These are phyloP conservation scores for Bothrops alternatus DNA, from an alignment of 2,797 vertebrate genomes.

Conservation along the genomic window DNA sequence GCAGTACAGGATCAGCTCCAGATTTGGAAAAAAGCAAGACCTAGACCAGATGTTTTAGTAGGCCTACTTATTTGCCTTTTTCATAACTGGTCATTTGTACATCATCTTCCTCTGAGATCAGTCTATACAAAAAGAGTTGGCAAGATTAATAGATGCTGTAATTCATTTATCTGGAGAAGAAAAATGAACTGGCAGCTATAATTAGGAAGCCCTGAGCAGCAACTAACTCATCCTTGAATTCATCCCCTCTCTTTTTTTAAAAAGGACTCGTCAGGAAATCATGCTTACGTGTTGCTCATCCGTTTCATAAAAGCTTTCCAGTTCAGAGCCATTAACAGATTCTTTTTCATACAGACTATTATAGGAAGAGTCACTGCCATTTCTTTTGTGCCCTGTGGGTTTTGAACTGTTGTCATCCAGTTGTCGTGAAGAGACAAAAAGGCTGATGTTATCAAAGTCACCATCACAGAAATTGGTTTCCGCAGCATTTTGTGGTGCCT, in stretches of 20 bases:
- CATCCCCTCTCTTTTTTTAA: conserved; percentile 14
- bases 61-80: not conserved
- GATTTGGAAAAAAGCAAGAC: not conserved
- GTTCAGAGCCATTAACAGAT: conserved; percentile 56
- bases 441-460: conserved; percentile 92
- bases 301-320: conserved; percentile 59
- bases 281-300: conserved; percentile 83
- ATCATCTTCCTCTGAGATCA: not conserved
- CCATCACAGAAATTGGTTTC: conserved; percentile 73
- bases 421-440: conserved; percentile 82
- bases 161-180: not conserved
- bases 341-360: conserved; percentile 75
- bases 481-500: conserved; percentile 60
- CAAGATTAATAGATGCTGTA: not conserved
- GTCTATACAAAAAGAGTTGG: not conserved
- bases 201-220: not conserved
- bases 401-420: conserved; percentile 73
- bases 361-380: conserved; percentile 75
- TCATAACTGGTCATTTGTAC: not conserved
- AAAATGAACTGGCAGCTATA: not conserved
- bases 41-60: not conserved
- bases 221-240: not conserved
- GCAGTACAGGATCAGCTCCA: not conserved
- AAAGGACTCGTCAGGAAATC: not conserved
- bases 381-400: conserved; percentile 66